These are phyloP conservation scores for Loriculus beryllinus DNA, from an alignment of 2,797 vertebrate genomes.

Conservation along the genomic window DNA sequence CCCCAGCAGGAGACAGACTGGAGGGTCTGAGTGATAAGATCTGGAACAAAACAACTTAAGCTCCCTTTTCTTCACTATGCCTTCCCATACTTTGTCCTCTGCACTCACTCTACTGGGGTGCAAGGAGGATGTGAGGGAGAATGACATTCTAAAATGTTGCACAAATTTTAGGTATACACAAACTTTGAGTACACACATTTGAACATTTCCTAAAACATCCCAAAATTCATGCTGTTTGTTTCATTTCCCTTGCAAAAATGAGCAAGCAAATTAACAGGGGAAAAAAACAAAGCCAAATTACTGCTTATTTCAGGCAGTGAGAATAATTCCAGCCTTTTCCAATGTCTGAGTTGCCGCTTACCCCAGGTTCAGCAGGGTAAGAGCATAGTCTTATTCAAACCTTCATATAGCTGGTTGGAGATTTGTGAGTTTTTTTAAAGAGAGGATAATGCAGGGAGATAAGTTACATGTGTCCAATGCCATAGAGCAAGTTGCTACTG, in stretches of 20 bases:
- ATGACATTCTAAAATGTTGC: neutral
- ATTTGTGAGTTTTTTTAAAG: neutral
- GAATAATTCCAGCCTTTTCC: neutral
- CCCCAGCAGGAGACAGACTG: fast-evolving
- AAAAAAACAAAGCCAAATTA: neutral
- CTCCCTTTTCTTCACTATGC: neutral
- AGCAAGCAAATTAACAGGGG: neutral
- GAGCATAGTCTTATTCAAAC: neutral
- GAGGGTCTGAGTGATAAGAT: neutral
- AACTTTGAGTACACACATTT: neutral
- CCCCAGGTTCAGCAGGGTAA: neutral
- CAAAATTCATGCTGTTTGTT: neutral
- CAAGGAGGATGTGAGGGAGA: neutral
- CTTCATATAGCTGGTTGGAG: neutral
- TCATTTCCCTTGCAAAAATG: neutral
- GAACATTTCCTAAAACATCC: neutral
- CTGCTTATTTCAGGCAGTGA: neutral
- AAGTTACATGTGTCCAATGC: neutral
- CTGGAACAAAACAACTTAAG: neutral
- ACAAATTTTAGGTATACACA: neutral
- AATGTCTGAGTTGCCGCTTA: neutral
- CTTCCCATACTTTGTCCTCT: neutral
- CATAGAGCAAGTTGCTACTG: neutral
- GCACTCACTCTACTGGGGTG: no score
- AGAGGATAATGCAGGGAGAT: neutral